These are phyloP conservation scores for Agrotis exclamationis DNA, from an alignment of 2,888 invertebrate genomes.

Conservation along the genomic window DNA sequence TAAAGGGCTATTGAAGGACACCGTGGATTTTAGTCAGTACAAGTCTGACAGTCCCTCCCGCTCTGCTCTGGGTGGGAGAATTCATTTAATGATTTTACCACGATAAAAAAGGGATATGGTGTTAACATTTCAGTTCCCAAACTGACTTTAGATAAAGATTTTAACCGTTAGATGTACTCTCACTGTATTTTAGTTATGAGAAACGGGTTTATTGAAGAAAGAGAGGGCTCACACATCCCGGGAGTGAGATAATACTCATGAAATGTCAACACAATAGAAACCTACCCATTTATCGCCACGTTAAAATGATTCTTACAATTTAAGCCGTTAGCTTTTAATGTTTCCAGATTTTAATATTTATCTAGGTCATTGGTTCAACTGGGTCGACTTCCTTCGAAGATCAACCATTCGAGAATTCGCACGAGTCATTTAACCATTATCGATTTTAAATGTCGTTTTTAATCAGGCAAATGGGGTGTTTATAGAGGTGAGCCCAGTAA, in stretches of 20 bases:
- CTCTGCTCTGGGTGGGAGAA: too few species aligned
- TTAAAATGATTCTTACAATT: neutral
- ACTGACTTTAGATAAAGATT: constrained; percentile 2
- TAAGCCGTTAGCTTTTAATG: neutral
- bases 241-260: neutral
- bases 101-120: constrained; percentile 21
- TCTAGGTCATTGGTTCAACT: constrained; percentile 48
- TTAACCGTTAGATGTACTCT: neutral
- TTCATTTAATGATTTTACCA: too few species aligned
- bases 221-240: neutral
- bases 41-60: too few species aligned
- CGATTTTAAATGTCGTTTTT: constrained; percentile 57
- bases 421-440: constrained; percentile 55
- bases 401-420: constrained; percentile 45
- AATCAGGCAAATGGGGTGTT: constrained; percentile 50
- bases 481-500: constrained; percentile 27
- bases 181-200: neutral
- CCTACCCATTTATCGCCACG: too few species aligned
- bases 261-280: neutral
- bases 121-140: constrained; percentile 20
- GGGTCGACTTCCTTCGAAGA: constrained; percentile 54
- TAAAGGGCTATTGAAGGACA: too few species aligned
- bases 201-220: neutral
- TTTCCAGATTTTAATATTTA: constrained; percentile 44
- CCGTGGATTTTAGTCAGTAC: too few species aligned